Base-by-base conservation (phyloP, 1,140 invertebrate genomes). In the Periplaneta americana region DNA sequence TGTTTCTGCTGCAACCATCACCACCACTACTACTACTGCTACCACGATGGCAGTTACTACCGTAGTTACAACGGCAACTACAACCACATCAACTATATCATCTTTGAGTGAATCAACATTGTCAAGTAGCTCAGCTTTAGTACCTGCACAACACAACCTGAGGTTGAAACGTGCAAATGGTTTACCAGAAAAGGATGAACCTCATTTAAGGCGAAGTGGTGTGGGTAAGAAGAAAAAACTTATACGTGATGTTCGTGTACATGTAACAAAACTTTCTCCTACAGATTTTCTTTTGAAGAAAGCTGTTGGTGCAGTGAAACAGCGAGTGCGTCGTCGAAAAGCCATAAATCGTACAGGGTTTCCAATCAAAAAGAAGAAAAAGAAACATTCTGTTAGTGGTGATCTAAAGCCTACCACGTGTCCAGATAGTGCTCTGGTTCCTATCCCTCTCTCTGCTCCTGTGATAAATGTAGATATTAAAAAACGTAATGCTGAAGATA, bases 311-410 rank as follows among this genome's bases (percentile, higher is more conserved):
- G 74, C 84, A 10, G 82, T 90, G 3, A 92, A 94, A 84, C 92
- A 94, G 83, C 94, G 94, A 86, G 88, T 92, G 13, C 91, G 93
- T 81, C 91, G 95, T 79, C 92, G 95, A 78, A 94, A 96, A 87
- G 90, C 93, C 10, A 93, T 94, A 18, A 97, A 97, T 86, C 90
- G 95, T 84, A 97, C 96, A 17, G 96, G 96, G 11, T 97, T 97
- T 87, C 96, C 96, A 0, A 95, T 92, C 28, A 89, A 95, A 28
- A 95, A 96, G 84, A 95, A 94, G 84, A 97, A 96, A 86, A 96
- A 96, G 86, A 95, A 95, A 85, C 95, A 94, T 86, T 83, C 33
- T 39, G 18, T 75, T 31, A 36, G 31, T 34, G 66, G 34, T 81
- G 66, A 75, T 28, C 18, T 32, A 22, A 74, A 78, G 17, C 48